phyloP scores from a whole-genome alignment of 2,113 vertebrate species.

The Saimiri boliviensis region DNA sequence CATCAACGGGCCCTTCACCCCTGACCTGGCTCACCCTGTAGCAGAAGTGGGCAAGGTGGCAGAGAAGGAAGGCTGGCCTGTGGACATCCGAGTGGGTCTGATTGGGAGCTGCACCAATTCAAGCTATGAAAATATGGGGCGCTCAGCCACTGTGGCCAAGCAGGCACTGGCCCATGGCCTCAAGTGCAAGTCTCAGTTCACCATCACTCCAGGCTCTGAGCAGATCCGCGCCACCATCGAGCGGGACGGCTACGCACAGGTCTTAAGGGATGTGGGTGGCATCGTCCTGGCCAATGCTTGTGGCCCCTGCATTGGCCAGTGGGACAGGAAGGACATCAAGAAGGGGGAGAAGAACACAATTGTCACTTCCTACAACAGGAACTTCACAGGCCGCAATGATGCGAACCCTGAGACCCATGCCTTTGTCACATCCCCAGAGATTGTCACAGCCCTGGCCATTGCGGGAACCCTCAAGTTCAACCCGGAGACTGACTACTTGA shows the following conservation, averaged over 20 bases:
- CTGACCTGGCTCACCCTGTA: no score
- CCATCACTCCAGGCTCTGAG: slow-evolving; percentile 97
- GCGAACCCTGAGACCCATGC: slow-evolving; percentile 96
- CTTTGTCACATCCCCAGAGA: slow-evolving; percentile 97
- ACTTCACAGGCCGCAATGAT: slow-evolving; percentile 98
- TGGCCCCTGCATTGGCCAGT: slow-evolving; percentile 98
- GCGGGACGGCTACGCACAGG: slow-evolving; percentile 94
- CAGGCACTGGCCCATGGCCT: no score
- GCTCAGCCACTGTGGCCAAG: no score
- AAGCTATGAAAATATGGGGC: no score
- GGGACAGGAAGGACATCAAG: slow-evolving; percentile 98
- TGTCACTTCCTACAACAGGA: slow-evolving; percentile 97
- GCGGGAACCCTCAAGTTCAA: slow-evolving; percentile 96
- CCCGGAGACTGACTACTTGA: slow-evolving; percentile 94
- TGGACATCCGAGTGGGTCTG: no score
- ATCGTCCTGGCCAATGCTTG: slow-evolving; percentile 98
- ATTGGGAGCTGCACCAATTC: no score
- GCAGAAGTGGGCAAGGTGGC: no score
- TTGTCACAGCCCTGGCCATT: slow-evolving; percentile 95
- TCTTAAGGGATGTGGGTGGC: slow-evolving; percentile 93
- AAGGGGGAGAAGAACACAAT: slow-evolving; percentile 99
- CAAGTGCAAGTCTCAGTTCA: no score
- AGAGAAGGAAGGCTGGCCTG: no score
- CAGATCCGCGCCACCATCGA: slow-evolving; percentile 99
- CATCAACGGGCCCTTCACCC: no score